Conservation (phyloP, 2,888 invertebrate genomes). For the Pedicia rivosa region DNA sequence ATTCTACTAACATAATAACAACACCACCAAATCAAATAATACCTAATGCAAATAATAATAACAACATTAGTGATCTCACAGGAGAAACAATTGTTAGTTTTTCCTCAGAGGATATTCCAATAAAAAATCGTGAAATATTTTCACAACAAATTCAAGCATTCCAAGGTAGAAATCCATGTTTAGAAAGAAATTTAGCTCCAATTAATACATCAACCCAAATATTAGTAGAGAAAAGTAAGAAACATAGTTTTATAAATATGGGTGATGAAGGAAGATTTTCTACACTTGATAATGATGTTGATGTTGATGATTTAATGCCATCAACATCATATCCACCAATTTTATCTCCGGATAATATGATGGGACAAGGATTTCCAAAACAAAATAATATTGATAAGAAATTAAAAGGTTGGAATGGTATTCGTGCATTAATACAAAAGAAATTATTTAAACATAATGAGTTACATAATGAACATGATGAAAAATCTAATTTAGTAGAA, state of each 20-base stretch:
- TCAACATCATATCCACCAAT: constrained; percentile 16
- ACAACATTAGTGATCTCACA: constrained; percentile 7
- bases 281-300: constrained; percentile 27
- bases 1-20: constrained; percentile 1
- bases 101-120: constrained; percentile 11
- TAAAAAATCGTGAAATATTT: constrained; percentile 28
- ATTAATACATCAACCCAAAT: constrained; percentile 19
- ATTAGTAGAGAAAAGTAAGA: constrained; percentile 27
- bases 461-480: constrained; percentile 15
- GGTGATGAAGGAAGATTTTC: constrained; percentile 26
- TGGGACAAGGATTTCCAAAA: constrained; percentile 30
- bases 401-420: constrained; percentile 28
- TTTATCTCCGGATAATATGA: constrained; percentile 13
- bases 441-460: constrained; percentile 18
- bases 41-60: constrained; percentile 15
- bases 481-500: constrained; percentile 28
- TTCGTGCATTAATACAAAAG: constrained; percentile 28
- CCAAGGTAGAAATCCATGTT: constrained; percentile 71
- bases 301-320: constrained; percentile 27
- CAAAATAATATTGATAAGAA: constrained; percentile 29
- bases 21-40: constrained; percentile 28
- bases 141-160: constrained; percentile 53
- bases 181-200: constrained; percentile 51
- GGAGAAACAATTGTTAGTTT: constrained; percentile 10
- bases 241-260: constrained; percentile 25